Percentiles rank a stretch among this genome's conserved stretches.
Conservation (phyloP, 2,113 vertebrate genomes). For the Tragelaphus buxtoni region DNA sequence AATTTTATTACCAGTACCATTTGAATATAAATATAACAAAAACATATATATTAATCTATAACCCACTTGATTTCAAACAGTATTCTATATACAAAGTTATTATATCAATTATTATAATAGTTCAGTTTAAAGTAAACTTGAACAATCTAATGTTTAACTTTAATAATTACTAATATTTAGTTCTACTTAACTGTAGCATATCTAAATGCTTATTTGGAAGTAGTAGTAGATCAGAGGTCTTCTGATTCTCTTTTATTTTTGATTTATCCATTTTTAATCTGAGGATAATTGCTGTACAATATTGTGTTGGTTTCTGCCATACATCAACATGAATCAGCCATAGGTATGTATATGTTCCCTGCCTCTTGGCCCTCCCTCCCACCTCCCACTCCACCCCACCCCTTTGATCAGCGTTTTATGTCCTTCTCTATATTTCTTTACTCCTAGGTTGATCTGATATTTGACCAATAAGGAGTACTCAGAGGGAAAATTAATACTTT, state of each 20-base stretch:
- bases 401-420: background rate
- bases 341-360: background rate
- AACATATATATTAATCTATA: background rate
- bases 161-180: background rate
- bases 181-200: background rate
- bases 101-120: background rate
- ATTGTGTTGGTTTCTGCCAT: background rate
- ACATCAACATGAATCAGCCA: background rate
- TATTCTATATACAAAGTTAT: background rate
- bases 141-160: background rate
- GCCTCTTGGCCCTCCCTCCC: background rate
- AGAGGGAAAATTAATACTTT: background rate
- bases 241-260: background rate
- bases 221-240: background rate
- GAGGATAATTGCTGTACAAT: background rate
- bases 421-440: background rate
- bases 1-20: background rate
- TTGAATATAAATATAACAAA: background rate
- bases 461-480: background rate
- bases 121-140: background rate
- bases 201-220: background rate
- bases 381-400: background rate
- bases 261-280: background rate
- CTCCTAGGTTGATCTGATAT: background rate
- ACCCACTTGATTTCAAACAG: background rate